Percentiles rank a stretch among this genome's conserved stretches.
phyloP scores from a whole-genome alignment of 1,140 invertebrate species.

The Aporrectodea caliginosa region DNA sequence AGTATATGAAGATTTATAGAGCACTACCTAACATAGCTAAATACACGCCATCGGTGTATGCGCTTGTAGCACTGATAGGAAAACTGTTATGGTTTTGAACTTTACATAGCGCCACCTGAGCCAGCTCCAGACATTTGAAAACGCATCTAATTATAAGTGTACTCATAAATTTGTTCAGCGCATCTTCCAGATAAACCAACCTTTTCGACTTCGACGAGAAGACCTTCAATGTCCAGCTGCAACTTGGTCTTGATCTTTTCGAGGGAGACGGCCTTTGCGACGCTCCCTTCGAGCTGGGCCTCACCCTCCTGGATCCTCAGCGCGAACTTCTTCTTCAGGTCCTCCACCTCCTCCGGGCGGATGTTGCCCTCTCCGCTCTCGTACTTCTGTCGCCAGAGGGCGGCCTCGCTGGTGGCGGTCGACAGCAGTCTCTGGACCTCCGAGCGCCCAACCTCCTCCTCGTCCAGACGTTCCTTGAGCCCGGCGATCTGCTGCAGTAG shows the following conservation, averaged over 20 bases:
- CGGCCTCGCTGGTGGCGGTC: conserved; percentile 84
- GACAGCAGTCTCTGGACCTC: conserved; percentile 85
- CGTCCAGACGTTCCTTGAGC: conserved; percentile 87
- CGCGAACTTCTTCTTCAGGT: conserved; percentile 93
- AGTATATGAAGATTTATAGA: too few relatives aligned
- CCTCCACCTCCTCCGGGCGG: conserved; percentile 94
- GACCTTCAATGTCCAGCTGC: conserved; percentile 93
- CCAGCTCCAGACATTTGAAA: background rate
- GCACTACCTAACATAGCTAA: too few relatives aligned
- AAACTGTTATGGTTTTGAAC: background rate
- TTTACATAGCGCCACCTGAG: background rate
- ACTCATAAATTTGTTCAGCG: conserved; percentile 86
- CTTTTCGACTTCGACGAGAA: conserved; percentile 95
- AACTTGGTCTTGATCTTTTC: conserved; percentile 80
- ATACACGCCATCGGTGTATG: too few relatives aligned
- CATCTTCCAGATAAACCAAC: conserved; percentile 87
- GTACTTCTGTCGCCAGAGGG: conserved; percentile 23
- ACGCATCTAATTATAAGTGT: background rate
- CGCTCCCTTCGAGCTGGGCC: conserved; percentile 62
- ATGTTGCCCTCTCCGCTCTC: conserved; percentile 80
- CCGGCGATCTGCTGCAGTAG: conserved; percentile 89
- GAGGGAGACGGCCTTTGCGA: conserved; percentile 60
- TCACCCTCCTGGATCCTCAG: conserved; percentile 94
- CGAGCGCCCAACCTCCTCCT: conserved; percentile 72
- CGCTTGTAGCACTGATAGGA: background rate